Conservation (phyloP, 2,888 invertebrate genomes). For the Ecdyonurus torrentis region DNA sequence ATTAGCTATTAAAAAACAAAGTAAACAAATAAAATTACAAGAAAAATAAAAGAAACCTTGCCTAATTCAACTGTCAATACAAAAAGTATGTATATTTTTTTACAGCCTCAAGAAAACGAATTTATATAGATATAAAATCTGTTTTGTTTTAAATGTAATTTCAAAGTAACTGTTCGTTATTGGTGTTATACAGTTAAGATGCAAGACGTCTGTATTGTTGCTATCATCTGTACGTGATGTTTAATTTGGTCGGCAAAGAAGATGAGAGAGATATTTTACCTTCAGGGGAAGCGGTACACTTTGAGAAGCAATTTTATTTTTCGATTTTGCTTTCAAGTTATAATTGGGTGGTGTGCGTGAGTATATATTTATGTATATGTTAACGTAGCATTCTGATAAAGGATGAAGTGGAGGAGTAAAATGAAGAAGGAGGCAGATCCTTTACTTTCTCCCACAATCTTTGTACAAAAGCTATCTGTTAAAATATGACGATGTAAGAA, state of each 20-base stretch:
- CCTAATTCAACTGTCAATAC: background rate
- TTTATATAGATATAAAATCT: too few relatives aligned
- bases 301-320: background rate
- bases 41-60: background rate
- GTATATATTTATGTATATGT: background rate
- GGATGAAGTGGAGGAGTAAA: background rate
- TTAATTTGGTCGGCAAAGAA: slow-evolving; percentile 13
- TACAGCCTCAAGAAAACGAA: background rate
- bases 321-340: slow-evolving; percentile 10
- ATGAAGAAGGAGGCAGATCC: slow-evolving; percentile 1
- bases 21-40: background rate
- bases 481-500: background rate
- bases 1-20: background rate
- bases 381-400: background rate
- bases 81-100: background rate
- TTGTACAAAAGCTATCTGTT: too few relatives aligned
- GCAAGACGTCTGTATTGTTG: background rate
- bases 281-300: background rate
- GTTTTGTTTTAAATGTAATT: background rate
- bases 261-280: slow-evolving; percentile 3
- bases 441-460: background rate
- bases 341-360: slow-evolving; percentile 12
- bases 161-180: background rate
- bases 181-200: background rate
- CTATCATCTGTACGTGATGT: slow-evolving; percentile 15